A percentile compares a stretch with the other conserved stretches of the same genome.
Conservation (phyloP, 2,797 vertebrate genomes). For the Rachycentron canadum region DNA sequence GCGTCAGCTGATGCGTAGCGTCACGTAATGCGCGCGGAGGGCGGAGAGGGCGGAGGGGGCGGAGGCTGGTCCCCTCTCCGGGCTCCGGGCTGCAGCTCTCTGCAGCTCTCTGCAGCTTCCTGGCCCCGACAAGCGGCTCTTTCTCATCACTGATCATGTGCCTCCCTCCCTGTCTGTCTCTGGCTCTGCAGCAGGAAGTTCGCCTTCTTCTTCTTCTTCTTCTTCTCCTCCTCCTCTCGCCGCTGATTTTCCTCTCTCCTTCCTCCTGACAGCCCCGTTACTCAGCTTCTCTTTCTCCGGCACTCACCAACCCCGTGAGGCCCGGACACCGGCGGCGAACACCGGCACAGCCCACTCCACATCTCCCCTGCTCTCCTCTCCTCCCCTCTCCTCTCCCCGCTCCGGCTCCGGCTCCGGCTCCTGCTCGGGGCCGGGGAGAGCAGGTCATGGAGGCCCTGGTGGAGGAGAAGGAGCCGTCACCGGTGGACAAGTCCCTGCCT, state of each 20-base stretch:
- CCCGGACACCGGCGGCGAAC: conserved; percentile 20
- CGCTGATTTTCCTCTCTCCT: conserved; percentile 30
- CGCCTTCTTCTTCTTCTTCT: conserved; percentile 72
- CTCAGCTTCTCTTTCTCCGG: conserved; percentile 9
- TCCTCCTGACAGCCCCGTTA: conserved; percentile 50
- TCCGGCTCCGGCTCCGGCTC: not conserved
- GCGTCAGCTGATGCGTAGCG: conserved; percentile 77
- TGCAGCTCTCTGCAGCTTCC: conserved; percentile 81
- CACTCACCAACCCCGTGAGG: conserved; percentile 13
- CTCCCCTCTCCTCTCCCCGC: not conserved
- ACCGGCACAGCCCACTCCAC: conserved; percentile 34
- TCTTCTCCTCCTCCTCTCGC: conserved; percentile 60
- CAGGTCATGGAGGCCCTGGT: conserved; percentile 72
- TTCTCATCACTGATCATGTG: conserved; percentile 88
- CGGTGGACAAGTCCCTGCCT: conserved; percentile 60
- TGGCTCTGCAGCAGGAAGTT: conserved; percentile 88
- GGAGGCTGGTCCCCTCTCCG: conserved; percentile 47
- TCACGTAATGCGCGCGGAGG: conserved; percentile 31
- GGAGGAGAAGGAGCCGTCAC: conserved; percentile 53
- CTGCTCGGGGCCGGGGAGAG: conserved; percentile 14
- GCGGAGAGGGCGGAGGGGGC: not conserved
- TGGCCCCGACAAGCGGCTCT: conserved; percentile 80
- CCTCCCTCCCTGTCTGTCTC: conserved; percentile 71
- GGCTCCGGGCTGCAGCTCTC: conserved; percentile 35
- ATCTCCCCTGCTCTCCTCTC: not conserved